These are phyloP conservation scores for Lasius fuliginosus DNA, from an alignment of 2,888 invertebrate genomes.

Conservation along the genomic window DNA sequence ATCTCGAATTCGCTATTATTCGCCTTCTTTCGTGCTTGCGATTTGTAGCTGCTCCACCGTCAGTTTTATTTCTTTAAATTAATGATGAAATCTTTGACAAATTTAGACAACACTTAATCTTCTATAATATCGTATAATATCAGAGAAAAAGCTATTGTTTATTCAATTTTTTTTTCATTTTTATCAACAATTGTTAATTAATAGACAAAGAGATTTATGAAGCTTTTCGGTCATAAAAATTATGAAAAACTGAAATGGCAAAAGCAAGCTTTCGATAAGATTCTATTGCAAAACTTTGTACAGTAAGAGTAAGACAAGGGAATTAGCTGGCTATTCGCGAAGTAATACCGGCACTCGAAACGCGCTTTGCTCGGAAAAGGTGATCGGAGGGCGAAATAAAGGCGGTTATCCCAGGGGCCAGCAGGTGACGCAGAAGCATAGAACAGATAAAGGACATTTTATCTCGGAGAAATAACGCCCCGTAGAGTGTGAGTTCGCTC, in stretches of 20 bases:
- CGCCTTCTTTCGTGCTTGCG: neutral
- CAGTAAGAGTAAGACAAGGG: slow-evolving; percentile 34
- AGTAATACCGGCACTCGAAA: slow-evolving; percentile 48
- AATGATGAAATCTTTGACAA: neutral
- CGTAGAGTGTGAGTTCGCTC: slow-evolving; percentile 56
- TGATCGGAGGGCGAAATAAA: slow-evolving; percentile 73
- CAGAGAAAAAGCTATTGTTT: neutral
- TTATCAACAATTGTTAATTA: neutral
- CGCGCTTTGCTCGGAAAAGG: slow-evolving; percentile 56
- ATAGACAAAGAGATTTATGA: neutral
- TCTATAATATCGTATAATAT: neutral
- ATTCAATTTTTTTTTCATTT: neutral
- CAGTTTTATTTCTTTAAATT: neutral
- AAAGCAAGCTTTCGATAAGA: neutral
- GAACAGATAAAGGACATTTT: slow-evolving; percentile 82
- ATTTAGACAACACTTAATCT: neutral
- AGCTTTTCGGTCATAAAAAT: neutral
- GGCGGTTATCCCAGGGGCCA: slow-evolving; percentile 62
- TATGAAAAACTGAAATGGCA: neutral
- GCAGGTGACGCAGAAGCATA: slow-evolving; percentile 67
- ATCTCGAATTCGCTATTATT: slow-evolving; percentile 3
- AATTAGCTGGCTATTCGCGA: slow-evolving; percentile 70
- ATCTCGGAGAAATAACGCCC: slow-evolving; percentile 81
- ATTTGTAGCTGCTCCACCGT: neutral
- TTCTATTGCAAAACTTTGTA: slow-evolving; percentile 23